phyloP scores from a whole-genome alignment of 1,140 invertebrate species.

The Tenebrio molitor region DNA sequence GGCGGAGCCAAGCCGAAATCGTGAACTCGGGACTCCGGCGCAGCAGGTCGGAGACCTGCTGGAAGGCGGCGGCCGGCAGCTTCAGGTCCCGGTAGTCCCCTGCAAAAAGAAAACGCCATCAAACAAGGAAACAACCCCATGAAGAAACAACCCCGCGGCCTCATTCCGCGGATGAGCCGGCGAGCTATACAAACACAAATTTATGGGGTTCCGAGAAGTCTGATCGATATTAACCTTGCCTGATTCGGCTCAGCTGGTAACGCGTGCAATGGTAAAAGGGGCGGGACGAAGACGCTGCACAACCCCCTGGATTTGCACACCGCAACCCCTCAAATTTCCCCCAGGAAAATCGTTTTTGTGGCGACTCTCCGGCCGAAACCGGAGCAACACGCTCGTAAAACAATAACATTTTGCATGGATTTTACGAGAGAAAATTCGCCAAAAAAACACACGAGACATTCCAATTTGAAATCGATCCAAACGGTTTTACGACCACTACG shows the following conservation, averaged over 20 bases:
- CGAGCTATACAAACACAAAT: conserved; percentile 39
- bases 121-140: neutral
- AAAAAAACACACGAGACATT: no score
- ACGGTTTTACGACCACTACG: no score
- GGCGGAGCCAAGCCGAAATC: conserved; percentile 80
- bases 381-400: no score
- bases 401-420: no score
- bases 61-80: conserved; percentile 76
- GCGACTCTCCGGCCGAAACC: no score
- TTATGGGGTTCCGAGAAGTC: conserved; percentile 48
- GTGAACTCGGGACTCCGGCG: conserved; percentile 83
- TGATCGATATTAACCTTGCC: conserved; percentile 39
- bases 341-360: neutral
- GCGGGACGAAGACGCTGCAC: conserved; percentile 25
- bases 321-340: no score
- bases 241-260: conserved; percentile 41
- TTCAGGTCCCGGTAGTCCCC: conserved; percentile 81
- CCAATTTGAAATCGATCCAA: no score
- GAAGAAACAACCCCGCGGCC: conserved; percentile 30
- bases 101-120: conserved; percentile 64
- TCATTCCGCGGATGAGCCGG: conserved; percentile 23
- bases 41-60: conserved; percentile 77
- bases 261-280: conserved; percentile 31
- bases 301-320: conserved; percentile 15
- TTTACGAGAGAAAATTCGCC: no score